Conservation (phyloP, 1,140 invertebrate species). For the Drosophila serrata region DNA sequence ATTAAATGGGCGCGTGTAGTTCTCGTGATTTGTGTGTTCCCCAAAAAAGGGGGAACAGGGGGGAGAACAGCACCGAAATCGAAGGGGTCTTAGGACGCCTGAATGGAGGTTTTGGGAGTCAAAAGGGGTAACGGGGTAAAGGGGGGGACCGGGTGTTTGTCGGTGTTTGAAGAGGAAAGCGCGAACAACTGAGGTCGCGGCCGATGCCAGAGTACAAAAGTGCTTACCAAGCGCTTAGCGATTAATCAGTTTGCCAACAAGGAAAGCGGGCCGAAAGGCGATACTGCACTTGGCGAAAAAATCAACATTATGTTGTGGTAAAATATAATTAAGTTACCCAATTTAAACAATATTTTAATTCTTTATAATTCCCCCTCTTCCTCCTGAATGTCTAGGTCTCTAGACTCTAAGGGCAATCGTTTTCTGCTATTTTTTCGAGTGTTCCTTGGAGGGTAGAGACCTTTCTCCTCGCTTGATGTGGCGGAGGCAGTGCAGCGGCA, state of each 20-base stretch:
- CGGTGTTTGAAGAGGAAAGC: conserved; percentile 18
- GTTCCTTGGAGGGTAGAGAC: background rate
- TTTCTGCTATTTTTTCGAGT: conserved; percentile 23
- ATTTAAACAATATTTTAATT: background rate
- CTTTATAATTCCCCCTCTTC: background rate
- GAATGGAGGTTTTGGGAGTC: conserved; percentile 3
- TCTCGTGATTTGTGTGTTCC: conserved; percentile 69
- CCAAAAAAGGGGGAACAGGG: background rate
- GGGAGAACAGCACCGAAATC: conserved; percentile 5
- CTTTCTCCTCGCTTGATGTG: conserved; percentile 21
- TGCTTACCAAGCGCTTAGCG: conserved; percentile 81
- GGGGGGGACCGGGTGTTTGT: background rate
- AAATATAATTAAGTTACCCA: background rate
- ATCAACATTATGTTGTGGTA: background rate
- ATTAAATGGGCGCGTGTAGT: conserved; percentile 75
- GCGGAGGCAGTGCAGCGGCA: conserved; percentile 31
- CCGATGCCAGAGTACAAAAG: conserved; percentile 60
- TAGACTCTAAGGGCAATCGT: background rate
- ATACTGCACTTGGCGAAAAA: conserved; percentile 23
- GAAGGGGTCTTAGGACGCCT: conserved; percentile 2
- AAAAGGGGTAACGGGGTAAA: background rate
- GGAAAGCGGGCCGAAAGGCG: conserved; percentile 37
- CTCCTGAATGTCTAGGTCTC: background rate
- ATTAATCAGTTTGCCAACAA: conserved; percentile 79
- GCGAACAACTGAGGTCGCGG: conserved; percentile 49